phyloP scores from a whole-genome alignment of 2,797 vertebrate species.

The Karalla daura region DNA sequence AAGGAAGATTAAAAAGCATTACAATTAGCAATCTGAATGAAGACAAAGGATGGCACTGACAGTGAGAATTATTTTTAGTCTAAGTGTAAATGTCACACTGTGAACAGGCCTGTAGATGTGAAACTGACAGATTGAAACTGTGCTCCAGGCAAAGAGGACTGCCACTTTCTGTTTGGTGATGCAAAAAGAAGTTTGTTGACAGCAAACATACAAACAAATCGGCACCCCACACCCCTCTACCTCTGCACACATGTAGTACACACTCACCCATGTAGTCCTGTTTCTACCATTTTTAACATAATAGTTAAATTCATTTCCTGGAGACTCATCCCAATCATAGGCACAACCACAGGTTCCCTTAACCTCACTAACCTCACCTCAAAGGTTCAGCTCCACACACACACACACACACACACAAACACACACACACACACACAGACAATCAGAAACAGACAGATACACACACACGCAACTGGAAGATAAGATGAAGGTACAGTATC shows the following conservation, averaged over 20 bases:
- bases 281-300: too few species aligned
- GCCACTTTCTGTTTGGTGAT: constrained; percentile 16
- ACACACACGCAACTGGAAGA: constrained; percentile 59
- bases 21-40: not conserved
- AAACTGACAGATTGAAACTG: constrained; percentile 20
- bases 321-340: too few species aligned
- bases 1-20: too few species aligned
- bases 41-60: not conserved
- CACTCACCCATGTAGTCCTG: not conserved
- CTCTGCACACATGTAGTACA: too few species aligned
- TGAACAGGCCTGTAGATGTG: constrained; percentile 18
- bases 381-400: too few species aligned
- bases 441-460: constrained; percentile 6
- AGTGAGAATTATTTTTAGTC: not conserved
- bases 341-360: too few species aligned
- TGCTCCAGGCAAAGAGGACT: constrained; percentile 20
- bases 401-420: not conserved
- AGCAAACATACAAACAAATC: constrained; percentile 9
- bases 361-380: too few species aligned
- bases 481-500: constrained; percentile 71
- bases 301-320: too few species aligned
- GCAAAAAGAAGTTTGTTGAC: constrained; percentile 31
- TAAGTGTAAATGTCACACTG: not conserved
- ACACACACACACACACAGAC: not conserved
- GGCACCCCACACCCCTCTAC: not conserved